phyloP scores from a whole-genome alignment of 92 coral and sea anemone genomes.

The Zoanthus sociatus region DNA sequence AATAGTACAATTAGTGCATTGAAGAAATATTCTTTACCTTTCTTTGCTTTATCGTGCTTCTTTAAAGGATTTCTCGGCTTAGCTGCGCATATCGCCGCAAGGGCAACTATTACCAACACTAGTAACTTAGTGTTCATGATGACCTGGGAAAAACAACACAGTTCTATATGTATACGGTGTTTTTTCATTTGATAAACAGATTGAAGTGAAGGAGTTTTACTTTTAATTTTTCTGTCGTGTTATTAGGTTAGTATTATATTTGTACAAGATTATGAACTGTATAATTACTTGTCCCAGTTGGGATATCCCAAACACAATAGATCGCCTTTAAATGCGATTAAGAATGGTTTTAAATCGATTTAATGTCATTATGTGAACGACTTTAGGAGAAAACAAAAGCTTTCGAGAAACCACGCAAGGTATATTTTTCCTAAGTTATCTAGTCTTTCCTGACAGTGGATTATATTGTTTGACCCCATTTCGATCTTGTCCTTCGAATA shows the following conservation, averaged over 20 bases:
- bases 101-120: slow-evolving; percentile 32
- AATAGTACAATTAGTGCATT: background rate
- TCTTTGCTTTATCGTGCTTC: slow-evolving; percentile 15
- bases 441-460: background rate
- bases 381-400: background rate
- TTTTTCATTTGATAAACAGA: too few relatives aligned
- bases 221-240: too few relatives aligned
- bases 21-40: slow-evolving; percentile 2
- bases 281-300: too few relatives aligned
- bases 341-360: background rate
- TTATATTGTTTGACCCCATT: background rate
- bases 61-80: slow-evolving; percentile 32
- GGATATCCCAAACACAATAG: too few relatives aligned
- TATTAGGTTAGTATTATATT: too few relatives aligned
- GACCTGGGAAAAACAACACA: slow-evolving; percentile 19
- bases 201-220: too few relatives aligned
- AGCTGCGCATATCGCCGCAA: slow-evolving; percentile 36
- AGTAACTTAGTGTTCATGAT: slow-evolving; percentile 38
- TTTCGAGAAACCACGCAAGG: background rate
- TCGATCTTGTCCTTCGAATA: background rate
- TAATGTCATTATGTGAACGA: background rate
- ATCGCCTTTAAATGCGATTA: background rate
- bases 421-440: background rate
- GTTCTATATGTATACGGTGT: too few relatives aligned
- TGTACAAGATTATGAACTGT: too few relatives aligned